Evolutionary conservation across 2,888 invertebrate species (phyloP).

Genomic region (Lithophane ornitopus): DNA sequence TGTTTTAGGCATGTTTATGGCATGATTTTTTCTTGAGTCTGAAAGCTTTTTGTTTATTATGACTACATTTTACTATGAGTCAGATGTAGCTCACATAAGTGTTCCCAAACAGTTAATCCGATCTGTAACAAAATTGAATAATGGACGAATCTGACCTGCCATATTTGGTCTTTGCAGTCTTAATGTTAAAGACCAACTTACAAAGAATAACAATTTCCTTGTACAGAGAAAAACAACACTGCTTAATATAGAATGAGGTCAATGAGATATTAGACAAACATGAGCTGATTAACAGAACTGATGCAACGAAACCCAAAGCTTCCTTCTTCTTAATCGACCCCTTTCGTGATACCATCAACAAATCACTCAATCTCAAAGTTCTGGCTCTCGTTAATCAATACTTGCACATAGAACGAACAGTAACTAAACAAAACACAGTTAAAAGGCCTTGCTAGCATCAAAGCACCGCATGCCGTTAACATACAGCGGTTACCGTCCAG

Average conservation of each 20-base stretch:
- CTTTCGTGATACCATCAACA: constrained; percentile 44
- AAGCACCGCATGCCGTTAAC: constrained; percentile 60
- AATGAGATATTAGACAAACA: constrained; percentile 43
- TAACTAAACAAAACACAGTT: constrained; percentile 50
- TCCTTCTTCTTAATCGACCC: constrained; percentile 8
- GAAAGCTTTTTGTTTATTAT: constrained; percentile 30
- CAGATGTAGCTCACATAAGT: neutral
- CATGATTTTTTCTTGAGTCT: neutral
- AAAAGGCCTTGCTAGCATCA: constrained; percentile 49
- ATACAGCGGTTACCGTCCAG: constrained; percentile 61
- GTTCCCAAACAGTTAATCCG: constrained; percentile 17
- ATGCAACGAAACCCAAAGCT: constrained; percentile 33
- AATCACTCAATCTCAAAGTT: constrained; percentile 34
- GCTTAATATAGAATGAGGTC: constrained; percentile 27
- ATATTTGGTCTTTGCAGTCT: constrained; percentile 2
- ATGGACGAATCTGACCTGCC: constrained; percentile 11
- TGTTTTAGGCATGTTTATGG: constrained; percentile 19
- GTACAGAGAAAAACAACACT: constrained; percentile 7
- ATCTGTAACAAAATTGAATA: constrained; percentile 25
- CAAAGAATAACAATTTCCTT: constrained; percentile 9
- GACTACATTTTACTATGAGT: constrained; percentile 15
- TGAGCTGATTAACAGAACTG: constrained; percentile 16
- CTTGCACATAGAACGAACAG: constrained; percentile 29
- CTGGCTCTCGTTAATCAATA: constrained; percentile 54
- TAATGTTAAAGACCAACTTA: constrained; percentile 6